Percentiles rank a stretch among this genome's conserved stretches.
Conservation (phyloP, 2,888 invertebrate genomes). For the Adineta ricciae region DNA sequence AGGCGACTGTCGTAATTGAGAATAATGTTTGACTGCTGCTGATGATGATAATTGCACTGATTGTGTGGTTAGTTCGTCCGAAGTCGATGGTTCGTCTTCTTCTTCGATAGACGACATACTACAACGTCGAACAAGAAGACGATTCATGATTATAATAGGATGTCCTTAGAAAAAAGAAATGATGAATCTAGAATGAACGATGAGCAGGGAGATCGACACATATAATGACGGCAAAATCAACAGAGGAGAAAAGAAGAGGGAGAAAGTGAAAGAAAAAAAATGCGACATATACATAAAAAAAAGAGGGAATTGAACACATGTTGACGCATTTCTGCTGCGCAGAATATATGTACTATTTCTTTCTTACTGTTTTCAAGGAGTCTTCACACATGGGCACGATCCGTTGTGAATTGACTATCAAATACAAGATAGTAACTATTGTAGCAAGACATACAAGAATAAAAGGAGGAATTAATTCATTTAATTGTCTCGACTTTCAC, state of each 20-base stretch:
- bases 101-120: constrained; percentile 18
- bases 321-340: not conserved
- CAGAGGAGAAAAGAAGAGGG: not conserved
- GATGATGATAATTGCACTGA: not conserved
- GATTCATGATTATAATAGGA: not conserved
- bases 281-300: not conserved
- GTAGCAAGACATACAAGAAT: not conserved
- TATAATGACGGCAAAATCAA: not conserved
- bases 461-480: not conserved
- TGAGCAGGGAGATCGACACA: not conserved
- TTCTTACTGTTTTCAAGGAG: not conserved
- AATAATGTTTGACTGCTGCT: not conserved
- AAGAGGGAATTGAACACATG: constrained; percentile 16
- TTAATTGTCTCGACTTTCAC: not conserved
- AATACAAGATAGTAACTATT: not conserved
- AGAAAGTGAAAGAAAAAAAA: not conserved
- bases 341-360: not conserved
- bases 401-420: not conserved
- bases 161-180: not conserved
- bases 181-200: not conserved
- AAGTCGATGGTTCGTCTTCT: not conserved
- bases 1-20: not conserved
- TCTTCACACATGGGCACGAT: not conserved
- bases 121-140: constrained; percentile 11
- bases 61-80: not conserved